phyloP scores from a whole-genome alignment of 2,888 invertebrate species.

The Euproctis similis region DNA sequence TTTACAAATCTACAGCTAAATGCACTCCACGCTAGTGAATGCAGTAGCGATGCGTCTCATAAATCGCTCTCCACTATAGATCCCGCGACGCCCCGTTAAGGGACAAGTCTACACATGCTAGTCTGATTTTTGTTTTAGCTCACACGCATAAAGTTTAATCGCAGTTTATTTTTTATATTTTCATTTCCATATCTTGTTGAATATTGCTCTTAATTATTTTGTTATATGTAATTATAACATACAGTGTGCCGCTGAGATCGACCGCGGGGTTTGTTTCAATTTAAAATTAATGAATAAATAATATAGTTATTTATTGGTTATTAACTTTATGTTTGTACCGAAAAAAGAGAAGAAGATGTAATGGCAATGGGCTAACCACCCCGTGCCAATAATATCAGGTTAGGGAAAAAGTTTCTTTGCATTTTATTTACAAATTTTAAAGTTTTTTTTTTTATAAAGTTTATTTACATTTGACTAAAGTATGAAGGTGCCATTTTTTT shows the following conservation, averaged over 20 bases:
- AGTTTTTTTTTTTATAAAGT: too few species aligned
- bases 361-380: too few species aligned
- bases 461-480: too few species aligned
- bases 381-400: too few species aligned
- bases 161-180: constrained; percentile 37
- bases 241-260: constrained; percentile 44
- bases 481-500: too few species aligned
- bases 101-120: constrained; percentile 45
- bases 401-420: too few species aligned
- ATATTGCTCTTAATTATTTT: constrained; percentile 25
- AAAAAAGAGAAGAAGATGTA: too few species aligned
- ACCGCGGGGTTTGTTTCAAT: too few species aligned
- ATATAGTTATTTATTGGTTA: too few species aligned
- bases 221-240: constrained; percentile 10
- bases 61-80: constrained; percentile 58
- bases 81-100: constrained; percentile 45
- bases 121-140: constrained; percentile 60
- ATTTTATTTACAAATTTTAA: too few species aligned
- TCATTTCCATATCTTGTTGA: constrained; percentile 35
- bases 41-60: constrained; percentile 51
- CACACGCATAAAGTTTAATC: constrained; percentile 50
- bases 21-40: constrained; percentile 31
- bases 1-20: constrained; percentile 25
- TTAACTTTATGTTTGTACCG: too few species aligned
- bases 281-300: too few species aligned